These are phyloP conservation scores for Hemiscyllium ocellatum DNA, from an alignment of 2,113 vertebrate genomes.

Conservation along the genomic window DNA sequence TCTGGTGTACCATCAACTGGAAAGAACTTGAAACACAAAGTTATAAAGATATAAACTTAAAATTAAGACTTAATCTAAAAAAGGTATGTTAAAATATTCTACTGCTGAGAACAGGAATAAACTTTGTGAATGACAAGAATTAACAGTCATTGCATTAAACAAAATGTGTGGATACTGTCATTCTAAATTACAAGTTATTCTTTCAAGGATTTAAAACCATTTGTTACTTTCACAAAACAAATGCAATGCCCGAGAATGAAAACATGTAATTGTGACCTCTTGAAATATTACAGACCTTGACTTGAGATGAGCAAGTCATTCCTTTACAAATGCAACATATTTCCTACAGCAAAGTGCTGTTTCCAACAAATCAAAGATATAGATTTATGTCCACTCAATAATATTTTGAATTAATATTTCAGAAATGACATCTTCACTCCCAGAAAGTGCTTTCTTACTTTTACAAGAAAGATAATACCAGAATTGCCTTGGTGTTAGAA, in stretches of 20 bases:
- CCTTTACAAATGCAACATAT: too few species aligned
- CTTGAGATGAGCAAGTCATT: too few species aligned
- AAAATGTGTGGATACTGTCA: not conserved
- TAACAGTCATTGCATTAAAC: not conserved
- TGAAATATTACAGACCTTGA: too few species aligned
- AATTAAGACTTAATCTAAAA: not conserved
- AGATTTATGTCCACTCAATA: too few species aligned
- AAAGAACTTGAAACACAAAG: not conserved
- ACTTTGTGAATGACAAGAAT: not conserved
- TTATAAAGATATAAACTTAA: not conserved
- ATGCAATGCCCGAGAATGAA: not conserved
- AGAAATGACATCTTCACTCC: not conserved
- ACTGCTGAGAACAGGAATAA: not conserved
- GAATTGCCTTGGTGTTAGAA: not conserved
- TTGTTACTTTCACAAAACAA: not conserved
- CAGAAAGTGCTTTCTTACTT: not conserved
- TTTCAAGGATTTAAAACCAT: conserved; percentile 12
- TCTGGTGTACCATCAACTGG: not conserved
- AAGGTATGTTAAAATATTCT: not conserved
- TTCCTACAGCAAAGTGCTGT: too few species aligned
- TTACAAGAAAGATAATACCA: not conserved
- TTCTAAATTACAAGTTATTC: not conserved
- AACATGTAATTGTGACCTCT: conserved; percentile 3
- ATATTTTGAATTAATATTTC: not conserved
- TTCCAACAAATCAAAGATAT: too few species aligned